phyloP scores from a whole-genome alignment of 1,140 invertebrate species.

The Cryptotermes secundus region DNA sequence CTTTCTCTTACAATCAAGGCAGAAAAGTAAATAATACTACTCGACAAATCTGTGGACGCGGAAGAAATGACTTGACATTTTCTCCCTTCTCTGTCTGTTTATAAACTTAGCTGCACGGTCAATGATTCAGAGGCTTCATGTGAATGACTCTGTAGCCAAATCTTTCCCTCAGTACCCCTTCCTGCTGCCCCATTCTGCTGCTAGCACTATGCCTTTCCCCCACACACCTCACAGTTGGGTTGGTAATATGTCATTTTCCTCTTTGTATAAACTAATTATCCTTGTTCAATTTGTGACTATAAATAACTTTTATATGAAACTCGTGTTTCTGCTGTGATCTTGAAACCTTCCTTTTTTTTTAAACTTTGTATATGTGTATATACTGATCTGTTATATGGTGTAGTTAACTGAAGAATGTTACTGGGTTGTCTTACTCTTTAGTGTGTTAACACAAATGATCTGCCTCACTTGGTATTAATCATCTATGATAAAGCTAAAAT shows the following conservation, averaged over 20 bases:
- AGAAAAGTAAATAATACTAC: neutral
- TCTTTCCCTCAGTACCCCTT: too few relatives aligned
- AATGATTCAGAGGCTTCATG: too few relatives aligned
- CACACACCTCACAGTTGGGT: too few relatives aligned
- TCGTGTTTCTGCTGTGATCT: neutral
- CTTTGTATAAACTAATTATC: neutral
- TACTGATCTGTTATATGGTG: neutral
- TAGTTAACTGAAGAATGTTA: neutral
- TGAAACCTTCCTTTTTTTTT: neutral
- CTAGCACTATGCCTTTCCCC: too few relatives aligned
- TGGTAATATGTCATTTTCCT: neutral
- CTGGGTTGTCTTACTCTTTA: neutral
- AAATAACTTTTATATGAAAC: neutral
- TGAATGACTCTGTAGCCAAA: too few relatives aligned
- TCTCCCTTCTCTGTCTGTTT: too few relatives aligned
- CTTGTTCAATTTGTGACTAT: neutral
- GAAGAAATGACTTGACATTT: too few relatives aligned
- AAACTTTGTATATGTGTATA: neutral
- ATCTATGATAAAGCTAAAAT: neutral
- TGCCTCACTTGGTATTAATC: conserved; percentile 1
- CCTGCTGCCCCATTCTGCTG: too few relatives aligned
- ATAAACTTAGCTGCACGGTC: too few relatives aligned
- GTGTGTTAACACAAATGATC: neutral
- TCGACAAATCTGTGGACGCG: too few relatives aligned
- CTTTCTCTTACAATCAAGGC: neutral